Conservation (phyloP, 2,113 vertebrate genomes). For the Leucosticte australis region DNA sequence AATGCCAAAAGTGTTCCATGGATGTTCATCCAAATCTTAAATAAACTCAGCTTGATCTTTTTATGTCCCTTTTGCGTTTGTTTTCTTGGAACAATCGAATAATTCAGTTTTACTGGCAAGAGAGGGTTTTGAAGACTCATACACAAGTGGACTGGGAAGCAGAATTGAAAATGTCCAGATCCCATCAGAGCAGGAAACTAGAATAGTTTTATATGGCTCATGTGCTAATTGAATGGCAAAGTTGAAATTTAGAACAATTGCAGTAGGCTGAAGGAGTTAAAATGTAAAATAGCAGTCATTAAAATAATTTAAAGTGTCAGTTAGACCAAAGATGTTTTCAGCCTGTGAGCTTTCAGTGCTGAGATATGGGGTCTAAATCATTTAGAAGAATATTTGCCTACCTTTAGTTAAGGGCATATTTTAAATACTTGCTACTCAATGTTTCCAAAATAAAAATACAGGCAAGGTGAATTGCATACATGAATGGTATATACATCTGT, state of each 20-base stretch:
- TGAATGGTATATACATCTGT: background rate
- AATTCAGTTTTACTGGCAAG: background rate
- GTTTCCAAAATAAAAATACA: background rate
- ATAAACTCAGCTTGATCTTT: constrained; percentile 20
- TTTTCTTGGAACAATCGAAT: constrained; percentile 20
- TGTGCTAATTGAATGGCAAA: background rate
- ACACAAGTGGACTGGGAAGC: background rate
- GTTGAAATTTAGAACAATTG: background rate
- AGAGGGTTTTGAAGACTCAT: background rate
- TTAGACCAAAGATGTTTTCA: background rate
- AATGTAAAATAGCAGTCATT: background rate
- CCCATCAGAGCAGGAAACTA: background rate
- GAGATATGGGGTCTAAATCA: background rate
- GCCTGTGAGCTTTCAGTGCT: background rate
- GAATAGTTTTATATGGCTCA: background rate
- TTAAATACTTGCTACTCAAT: background rate
- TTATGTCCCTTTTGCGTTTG: background rate
- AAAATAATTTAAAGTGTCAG: background rate
- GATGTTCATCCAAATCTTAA: background rate
- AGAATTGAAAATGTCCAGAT: background rate
- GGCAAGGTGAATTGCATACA: background rate
- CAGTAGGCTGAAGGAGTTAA: background rate
- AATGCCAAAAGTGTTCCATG: background rate
- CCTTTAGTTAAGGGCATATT: background rate
- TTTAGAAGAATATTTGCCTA: background rate